Percentiles rank a stretch among this genome's conserved stretches.
Conservation (phyloP, 2,797 vertebrate species). For the Tragopan temminckii region DNA sequence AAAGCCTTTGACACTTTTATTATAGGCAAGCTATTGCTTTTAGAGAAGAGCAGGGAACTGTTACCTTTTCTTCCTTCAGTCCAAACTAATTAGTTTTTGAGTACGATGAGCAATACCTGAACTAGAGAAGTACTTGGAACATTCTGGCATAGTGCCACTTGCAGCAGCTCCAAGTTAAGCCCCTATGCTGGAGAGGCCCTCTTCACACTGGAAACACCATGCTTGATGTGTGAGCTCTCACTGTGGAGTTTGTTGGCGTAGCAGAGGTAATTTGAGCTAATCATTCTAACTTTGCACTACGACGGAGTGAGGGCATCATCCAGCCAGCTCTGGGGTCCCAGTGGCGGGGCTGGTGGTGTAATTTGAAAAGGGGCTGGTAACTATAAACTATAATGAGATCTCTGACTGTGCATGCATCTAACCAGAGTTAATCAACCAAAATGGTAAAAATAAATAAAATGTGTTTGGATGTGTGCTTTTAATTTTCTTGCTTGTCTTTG, state of each 20-base stretch:
- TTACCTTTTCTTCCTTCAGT: background rate
- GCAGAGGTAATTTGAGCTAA: conserved; percentile 51
- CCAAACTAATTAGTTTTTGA: background rate
- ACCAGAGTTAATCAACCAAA: background rate
- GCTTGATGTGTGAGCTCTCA: background rate
- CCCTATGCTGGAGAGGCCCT: background rate
- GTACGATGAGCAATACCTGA: background rate
- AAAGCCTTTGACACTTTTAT: background rate
- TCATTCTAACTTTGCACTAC: conserved; percentile 40
- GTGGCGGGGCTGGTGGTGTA: background rate
- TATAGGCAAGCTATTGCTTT: background rate
- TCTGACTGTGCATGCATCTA: background rate
- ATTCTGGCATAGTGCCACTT: background rate
- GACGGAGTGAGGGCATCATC: conserved; percentile 18
- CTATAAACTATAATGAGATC: background rate
- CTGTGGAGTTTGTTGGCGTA: background rate
- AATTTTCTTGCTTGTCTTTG: conserved; percentile 26
- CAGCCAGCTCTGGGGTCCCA: background rate
- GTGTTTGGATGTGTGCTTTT: background rate
- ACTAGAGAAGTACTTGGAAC: background rate
- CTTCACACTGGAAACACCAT: background rate
- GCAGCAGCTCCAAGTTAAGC: background rate
- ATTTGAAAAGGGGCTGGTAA: conserved; percentile 6
- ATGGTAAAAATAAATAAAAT: conserved; percentile 23
- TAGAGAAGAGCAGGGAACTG: background rate